Base-by-base conservation (phyloP, 2,888 invertebrate genomes). In the Drepanosiphum platanoidis region DNA sequence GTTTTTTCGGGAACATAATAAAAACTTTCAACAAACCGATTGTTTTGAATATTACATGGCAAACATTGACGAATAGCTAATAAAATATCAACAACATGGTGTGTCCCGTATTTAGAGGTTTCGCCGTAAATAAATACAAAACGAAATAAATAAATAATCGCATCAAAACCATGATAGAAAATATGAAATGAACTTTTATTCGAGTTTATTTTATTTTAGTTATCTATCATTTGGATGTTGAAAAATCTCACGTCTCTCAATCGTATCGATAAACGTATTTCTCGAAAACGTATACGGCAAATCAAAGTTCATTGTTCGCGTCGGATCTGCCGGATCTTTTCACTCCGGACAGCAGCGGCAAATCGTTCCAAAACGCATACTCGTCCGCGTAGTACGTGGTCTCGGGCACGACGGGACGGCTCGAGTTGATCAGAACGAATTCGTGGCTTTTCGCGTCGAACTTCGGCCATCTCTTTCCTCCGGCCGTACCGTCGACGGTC, bases 351-450 rank as follows among this genome's bases (percentile, higher is more conserved):
- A 39, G 30, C 0, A 81, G 2, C 15, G 80, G 70, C 46, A 81
- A 52, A 52, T 15, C 18, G 27, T 64, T 36, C 78, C 78, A 78
- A 78, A 78, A 78, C 36, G 15, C 64, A 64, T 18, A 70, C 9
- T 61, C 36, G 1, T 78, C 78, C 11, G 18, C 3, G 42, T 42
- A n/a, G 18, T 72, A 46, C 9, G 39, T 39, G 0, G 2, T 30
- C 18, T 72, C 18, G 7, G 30, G 18, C 9, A 72, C n/a, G 1
- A 72, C 3, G 15, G 72, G 72, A 30, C 8, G 30, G 30, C 72
- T 72, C 18, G 46, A 46, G 15, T 72, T 72, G 11, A 72, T 72
- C 8, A 46, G 30, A 30, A 72, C 15, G 30, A 4, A 72, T 42
- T 46, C 15, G 1, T 46, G 18, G 18, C 42, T 42, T 15, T 30